These are phyloP conservation scores for Stegophylla sp. DNA, from an alignment of 2,888 invertebrate species.

Conservation along the genomic window DNA sequence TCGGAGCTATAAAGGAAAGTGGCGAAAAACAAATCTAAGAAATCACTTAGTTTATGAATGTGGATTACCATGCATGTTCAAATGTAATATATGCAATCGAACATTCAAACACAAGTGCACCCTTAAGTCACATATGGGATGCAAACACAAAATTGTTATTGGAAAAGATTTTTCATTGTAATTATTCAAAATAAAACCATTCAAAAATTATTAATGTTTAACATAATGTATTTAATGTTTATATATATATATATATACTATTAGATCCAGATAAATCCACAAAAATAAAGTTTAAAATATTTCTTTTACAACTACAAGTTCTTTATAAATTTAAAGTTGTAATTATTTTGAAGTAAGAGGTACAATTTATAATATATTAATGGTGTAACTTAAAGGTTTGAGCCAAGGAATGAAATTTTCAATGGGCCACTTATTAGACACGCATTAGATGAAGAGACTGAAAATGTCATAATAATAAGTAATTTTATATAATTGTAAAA, in stretches of 20 bases:
- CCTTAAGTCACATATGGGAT: constrained; percentile 56
- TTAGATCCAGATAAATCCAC: too few relatives aligned
- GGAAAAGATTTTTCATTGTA: constrained; percentile 32
- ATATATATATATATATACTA: too few relatives aligned
- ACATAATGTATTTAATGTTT: too few relatives aligned
- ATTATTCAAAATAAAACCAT: neutral
- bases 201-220: neutral
- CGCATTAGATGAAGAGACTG: too few relatives aligned
- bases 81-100: constrained; percentile 57
- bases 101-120: constrained; percentile 58
- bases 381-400: neutral
- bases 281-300: too few relatives aligned
- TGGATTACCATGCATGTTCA: constrained; percentile 64
- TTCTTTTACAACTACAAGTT: too few relatives aligned
- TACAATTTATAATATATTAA: neutral
- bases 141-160: constrained; percentile 59
- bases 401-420: too few relatives aligned
- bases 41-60: constrained; percentile 60
- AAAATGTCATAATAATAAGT: too few relatives aligned
- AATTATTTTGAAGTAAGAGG: neutral
- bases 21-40: constrained; percentile 56
- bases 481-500: too few relatives aligned
- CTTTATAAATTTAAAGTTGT: too few relatives aligned
- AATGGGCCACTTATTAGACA: too few relatives aligned
- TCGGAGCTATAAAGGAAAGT: constrained; percentile 67